phyloP scores from a whole-genome alignment of 1,140 invertebrate genomes.

The Scaptodrosophila lebanonensis region DNA sequence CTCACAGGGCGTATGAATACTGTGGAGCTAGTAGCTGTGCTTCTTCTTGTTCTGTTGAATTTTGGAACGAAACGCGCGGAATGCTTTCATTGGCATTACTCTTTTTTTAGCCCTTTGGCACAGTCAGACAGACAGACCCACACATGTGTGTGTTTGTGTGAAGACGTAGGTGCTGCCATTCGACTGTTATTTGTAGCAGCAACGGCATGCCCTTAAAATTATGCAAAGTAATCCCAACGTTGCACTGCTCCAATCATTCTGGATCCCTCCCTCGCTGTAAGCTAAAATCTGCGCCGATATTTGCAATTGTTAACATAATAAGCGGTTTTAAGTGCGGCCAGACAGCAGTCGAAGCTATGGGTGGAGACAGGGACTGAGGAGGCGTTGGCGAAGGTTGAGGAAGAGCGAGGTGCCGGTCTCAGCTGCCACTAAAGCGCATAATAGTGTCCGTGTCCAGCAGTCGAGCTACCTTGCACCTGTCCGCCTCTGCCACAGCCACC shows the following conservation, averaged over 20 bases:
- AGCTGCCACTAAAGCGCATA: too few relatives aligned
- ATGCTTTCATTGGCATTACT: slow-evolving; percentile 54
- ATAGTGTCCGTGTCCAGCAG: too few relatives aligned
- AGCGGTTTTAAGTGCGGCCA: slow-evolving; percentile 64
- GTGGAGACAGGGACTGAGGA: too few relatives aligned
- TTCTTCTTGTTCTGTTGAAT: too few relatives aligned
- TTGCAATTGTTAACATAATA: slow-evolving; percentile 74
- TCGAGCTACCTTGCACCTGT: neutral
- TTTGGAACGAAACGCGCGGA: slow-evolving; percentile 19
- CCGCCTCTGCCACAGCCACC: slow-evolving; percentile 7
- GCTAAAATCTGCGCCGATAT: slow-evolving; percentile 49
- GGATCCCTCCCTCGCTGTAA: too few relatives aligned
- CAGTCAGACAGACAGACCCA: neutral
- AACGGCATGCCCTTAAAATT: slow-evolving; percentile 62
- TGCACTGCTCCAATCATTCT: slow-evolving; percentile 3
- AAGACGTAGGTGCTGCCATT: slow-evolving; percentile 14
- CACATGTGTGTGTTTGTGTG: slow-evolving; percentile 14
- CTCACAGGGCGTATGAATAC: too few relatives aligned
- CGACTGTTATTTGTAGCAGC: slow-evolving; percentile 56
- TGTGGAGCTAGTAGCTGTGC: too few relatives aligned
- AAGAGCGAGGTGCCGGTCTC: too few relatives aligned
- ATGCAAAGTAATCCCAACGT: slow-evolving; percentile 70
- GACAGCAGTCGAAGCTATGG: slow-evolving; percentile 37
- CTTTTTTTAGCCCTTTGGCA: slow-evolving; percentile 8
- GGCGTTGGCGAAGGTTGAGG: too few relatives aligned